Conservation (phyloP, 2,797 vertebrate species). For the Alouatta caraya region DNA sequence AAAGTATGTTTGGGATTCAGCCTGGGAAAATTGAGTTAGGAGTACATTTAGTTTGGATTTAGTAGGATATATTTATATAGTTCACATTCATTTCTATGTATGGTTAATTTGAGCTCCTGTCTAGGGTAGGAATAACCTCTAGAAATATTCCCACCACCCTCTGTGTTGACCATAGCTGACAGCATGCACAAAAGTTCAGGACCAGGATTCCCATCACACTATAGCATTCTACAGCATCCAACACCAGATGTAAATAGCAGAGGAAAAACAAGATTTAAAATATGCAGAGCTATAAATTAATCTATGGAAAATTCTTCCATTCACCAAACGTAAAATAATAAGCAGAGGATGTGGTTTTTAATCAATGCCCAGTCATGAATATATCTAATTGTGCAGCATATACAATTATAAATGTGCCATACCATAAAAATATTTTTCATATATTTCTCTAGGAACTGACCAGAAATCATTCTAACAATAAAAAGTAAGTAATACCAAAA, state of each 20-base stretch:
- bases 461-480: not conserved
- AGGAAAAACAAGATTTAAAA: slow-evolving; percentile 17
- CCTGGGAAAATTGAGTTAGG: not conserved
- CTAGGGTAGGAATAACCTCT: not conserved
- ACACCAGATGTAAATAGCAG: not conserved
- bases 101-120: not conserved
- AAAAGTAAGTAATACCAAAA: not conserved
- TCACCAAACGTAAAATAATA: not conserved
- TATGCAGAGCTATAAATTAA: not conserved
- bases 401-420: not conserved
- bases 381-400: not conserved
- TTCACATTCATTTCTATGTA: not conserved
- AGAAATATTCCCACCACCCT: not conserved
- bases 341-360: not conserved
- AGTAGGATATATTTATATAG: not conserved
- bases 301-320: not conserved
- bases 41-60: not conserved
- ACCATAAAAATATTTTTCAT: not conserved
- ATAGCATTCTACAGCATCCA: not conserved
- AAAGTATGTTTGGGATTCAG: not conserved
- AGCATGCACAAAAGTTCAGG: not conserved
- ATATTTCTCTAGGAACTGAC: not conserved
- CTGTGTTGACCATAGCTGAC: not conserved
- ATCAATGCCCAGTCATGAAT: not conserved
- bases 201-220: not conserved